Base-by-base conservation (phyloP, 2,888 invertebrate species). In the Pammene aurita region DNA sequence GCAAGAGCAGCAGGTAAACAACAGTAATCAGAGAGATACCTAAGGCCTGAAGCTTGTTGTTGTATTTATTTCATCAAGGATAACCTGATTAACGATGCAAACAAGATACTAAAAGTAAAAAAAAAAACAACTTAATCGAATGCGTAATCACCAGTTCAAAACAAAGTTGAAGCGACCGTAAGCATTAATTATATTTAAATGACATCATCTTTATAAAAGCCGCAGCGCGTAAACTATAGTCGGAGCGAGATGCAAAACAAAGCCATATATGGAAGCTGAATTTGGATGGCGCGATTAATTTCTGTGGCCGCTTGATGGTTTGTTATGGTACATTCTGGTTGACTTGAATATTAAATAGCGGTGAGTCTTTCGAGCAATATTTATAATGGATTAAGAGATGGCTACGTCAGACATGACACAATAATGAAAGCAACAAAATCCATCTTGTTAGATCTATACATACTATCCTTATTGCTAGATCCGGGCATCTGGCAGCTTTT, bases 151-250 rank as follows among this genome's bases (percentile, higher is more conserved):
- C 67, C 61, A 71, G 72, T 72, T 68, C 70, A 76, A 76, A 75
- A 75, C 72, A 72, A 72, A 71, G 65, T 73, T 65, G 72, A 62
- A 66, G 69, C 74, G 70, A 63, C 71, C 65, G 67, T 72, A 74
- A 72, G 74, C 72, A 74, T 75, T 70, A 64, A 66, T 73, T 68
- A 71, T 73, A 77, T 77, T 76, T 68, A 73, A 77, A 78, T 86
- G 85, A 84, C 82, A 85, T 86, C 85, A 85, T 77, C 78, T 54
- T 72, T 71, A 73, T 76, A 74, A 77, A 79, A 80, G 78, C 73
- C 72, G 70, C 46, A 35, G 41, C 52, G 67, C 38, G 60, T 44
- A 34, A 35, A 67, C 41, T 57, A n/a, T n/a, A 14, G 64, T 65
- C 61, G 10, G 69, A 56, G 67, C 42, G 67, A 41, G 66, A 46